These are phyloP conservation scores for Platycnemis pennipes DNA, from an alignment of 2,888 invertebrate genomes.

Conservation along the genomic window DNA sequence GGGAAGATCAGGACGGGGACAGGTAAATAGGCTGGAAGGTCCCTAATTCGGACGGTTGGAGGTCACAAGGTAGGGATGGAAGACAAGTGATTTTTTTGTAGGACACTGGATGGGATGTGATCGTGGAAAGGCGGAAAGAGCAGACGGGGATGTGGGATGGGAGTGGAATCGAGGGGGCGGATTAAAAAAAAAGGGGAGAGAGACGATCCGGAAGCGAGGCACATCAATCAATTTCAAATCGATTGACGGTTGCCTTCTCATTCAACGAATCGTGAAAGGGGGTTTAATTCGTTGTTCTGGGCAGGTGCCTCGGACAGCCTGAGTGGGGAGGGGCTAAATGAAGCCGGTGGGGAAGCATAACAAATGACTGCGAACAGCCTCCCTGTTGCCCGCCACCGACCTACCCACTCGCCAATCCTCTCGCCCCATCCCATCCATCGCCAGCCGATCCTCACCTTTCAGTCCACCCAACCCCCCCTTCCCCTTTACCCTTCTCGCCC, in stretches of 20 bases:
- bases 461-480: background rate
- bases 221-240: conserved; percentile 49
- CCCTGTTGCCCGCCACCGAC: background rate
- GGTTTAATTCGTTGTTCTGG: conserved; percentile 41
- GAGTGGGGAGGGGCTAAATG: background rate
- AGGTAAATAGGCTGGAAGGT: too few relatives aligned
- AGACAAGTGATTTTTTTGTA: background rate
- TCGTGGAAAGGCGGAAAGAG: background rate
- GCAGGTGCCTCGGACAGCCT: conserved; percentile 48
- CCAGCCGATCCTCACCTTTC: background rate
- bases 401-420: background rate
- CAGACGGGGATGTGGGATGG: too few relatives aligned
- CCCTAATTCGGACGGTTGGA: too few relatives aligned
- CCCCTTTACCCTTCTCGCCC: background rate
- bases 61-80: too few relatives aligned
- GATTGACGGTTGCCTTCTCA: conserved; percentile 41
- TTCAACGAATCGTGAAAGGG: conserved; percentile 38
- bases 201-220: conserved; percentile 27
- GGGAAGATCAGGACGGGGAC: too few relatives aligned
- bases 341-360: conserved; percentile 25
- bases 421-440: background rate
- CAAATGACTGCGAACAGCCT: conserved; percentile 33
- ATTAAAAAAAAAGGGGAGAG: background rate
- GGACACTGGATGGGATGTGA: background rate
- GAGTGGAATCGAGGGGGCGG: background rate